Evolutionary conservation across 2,888 invertebrate species (phyloP).

Genomic region (Didymodactylos carnosus): DNA sequence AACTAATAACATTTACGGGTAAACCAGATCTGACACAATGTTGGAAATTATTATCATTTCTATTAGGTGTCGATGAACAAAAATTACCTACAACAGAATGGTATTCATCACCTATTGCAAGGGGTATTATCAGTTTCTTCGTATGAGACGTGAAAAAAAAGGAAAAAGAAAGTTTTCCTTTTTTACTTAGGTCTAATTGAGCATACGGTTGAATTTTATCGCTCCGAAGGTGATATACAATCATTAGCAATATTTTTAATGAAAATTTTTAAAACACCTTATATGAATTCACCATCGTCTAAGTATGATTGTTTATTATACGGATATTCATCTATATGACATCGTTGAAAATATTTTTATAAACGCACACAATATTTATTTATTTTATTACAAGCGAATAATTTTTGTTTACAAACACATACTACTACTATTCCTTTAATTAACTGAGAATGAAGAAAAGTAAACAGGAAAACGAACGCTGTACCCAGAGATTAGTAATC

Average conservation of each 20-base stretch:
- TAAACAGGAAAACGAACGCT: too few relatives aligned
- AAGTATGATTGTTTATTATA: not conserved
- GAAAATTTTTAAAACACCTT: not conserved
- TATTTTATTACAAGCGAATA: too few relatives aligned
- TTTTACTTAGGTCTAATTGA: not conserved
- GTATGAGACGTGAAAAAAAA: too few relatives aligned
- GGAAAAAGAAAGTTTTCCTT: not conserved
- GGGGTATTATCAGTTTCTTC: not conserved
- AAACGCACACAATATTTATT: not conserved
- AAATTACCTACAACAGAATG: not conserved
- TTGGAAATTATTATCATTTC: not conserved
- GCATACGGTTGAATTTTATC: not conserved
- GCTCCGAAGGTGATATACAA: not conserved
- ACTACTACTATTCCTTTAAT: too few relatives aligned
- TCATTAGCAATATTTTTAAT: not conserved
- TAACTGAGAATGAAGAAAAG: too few relatives aligned
- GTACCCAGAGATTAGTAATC: too few relatives aligned
- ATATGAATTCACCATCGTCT: not conserved
- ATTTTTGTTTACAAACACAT: too few relatives aligned
- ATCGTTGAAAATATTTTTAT: not conserved
- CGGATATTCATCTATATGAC: not conserved
- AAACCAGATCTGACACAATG: not conserved
- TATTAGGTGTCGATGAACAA: not conserved
- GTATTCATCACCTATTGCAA: not conserved
- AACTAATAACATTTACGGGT: not conserved